Base-by-base conservation (phyloP, 2,113 vertebrate species). In the Nyctibius bracteatus region DNA sequence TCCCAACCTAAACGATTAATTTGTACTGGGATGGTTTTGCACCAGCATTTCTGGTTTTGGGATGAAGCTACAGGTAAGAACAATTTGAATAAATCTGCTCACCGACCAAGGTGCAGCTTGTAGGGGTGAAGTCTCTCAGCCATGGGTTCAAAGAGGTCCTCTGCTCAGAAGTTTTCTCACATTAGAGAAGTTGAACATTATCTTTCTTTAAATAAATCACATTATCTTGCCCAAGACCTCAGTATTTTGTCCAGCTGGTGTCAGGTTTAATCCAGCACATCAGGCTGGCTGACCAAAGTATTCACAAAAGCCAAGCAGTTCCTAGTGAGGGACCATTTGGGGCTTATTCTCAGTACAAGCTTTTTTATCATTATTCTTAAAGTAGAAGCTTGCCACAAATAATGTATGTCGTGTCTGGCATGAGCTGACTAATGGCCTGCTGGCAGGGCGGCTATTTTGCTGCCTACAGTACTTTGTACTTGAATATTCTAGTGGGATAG, bases 291-390 rank as follows among this genome's bases (percentile, higher is more conserved):
- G 33, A 27, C 59, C 10, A 9, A 86, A 85, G 68, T 67, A 88
- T 93, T 94, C 97, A 89, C 79, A 90, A 92, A 97, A 96, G 90
- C 92, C 80, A 27, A 67, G 44, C 71, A 88, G 85, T 86, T 94
- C 86, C 89, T 95, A 66, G 74, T 35, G 91, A 96, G 65, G 93
- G 95, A 88, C 88, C 79, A 84, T 94, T 82, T 75, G 92, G 89
- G 80, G 63, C 87, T 96, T 95, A 91, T 97, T 95, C 94, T 96
- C 84, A 94, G 92, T 94, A 97, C 94, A 96, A 96, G 86, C 78
- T 66, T 94, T 97, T 97, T 98, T 91, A 97, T 97, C 97, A 96
- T 96, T 96, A 96, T 97, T 97, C 97, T 97, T 96, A 63, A 94
- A 97, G 97, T 96, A 97, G 96, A 78, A 94, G 85, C 93, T 97